A percentile compares a stretch with the other conserved stretches of the same genome.
phyloP scores from a whole-genome alignment of 1,140 invertebrate species.

The Aphaenogaster floridana region DNA sequence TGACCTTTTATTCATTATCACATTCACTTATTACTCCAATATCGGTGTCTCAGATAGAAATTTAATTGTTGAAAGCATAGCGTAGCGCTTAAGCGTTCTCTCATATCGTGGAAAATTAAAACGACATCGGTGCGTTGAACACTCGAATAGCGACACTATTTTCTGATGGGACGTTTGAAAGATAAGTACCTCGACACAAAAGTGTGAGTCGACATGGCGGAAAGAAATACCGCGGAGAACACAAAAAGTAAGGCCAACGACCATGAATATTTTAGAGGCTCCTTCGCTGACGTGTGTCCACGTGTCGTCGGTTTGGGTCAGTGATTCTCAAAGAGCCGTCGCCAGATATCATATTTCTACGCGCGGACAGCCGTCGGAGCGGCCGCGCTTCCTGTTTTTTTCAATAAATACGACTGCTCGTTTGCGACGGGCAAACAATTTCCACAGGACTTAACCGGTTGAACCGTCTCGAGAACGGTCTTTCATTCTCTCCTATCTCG shows the following conservation, averaged over 20 bases:
- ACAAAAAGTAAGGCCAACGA: slow-evolving; percentile 66
- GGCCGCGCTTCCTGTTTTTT: background rate
- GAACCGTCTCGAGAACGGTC: background rate
- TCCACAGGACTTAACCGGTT: background rate
- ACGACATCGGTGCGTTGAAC: background rate
- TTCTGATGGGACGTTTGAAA: background rate
- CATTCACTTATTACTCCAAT: background rate
- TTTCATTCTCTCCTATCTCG: background rate
- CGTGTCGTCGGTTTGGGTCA: slow-evolving; percentile 67
- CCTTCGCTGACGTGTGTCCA: slow-evolving; percentile 50
- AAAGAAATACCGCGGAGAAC: slow-evolving; percentile 14
- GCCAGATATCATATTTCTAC: slow-evolving; percentile 65
- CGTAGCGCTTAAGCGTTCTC: background rate
- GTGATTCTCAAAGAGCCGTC: slow-evolving; percentile 69
- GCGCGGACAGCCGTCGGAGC: background rate
- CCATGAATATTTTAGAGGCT: slow-evolving; percentile 74
- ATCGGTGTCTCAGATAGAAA: no score
- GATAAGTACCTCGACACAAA: background rate
- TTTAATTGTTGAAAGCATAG: background rate
- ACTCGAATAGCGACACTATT: background rate
- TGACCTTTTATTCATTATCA: background rate
- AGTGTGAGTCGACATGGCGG: background rate
- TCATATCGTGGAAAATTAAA: background rate
- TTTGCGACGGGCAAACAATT: slow-evolving; percentile 20
- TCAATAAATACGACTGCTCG: slow-evolving; percentile 2